Base-by-base conservation (phyloP, 2,888 invertebrate genomes). In the Bedellia somnulentella region DNA sequence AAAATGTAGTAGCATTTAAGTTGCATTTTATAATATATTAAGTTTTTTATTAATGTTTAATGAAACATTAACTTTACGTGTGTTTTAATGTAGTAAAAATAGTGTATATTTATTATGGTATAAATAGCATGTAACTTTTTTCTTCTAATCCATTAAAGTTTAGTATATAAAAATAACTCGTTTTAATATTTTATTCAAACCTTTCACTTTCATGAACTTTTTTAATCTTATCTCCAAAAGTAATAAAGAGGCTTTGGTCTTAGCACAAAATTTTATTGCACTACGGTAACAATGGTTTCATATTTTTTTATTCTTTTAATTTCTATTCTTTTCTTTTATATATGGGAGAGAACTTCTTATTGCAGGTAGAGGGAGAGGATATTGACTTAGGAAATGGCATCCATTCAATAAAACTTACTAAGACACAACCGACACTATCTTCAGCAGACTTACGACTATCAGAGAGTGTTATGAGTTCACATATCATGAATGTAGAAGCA, bases 301-400 rank as follows among this genome's bases (percentile, higher is more conserved):
- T 15, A 33, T 34, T 24, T 17, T 14, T 32, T 33, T 13, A 16
- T 17, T 15, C 13, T 22, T 21, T 29, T 12, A 24, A 33, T 42
- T 43, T 44, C 47, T 46, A 41, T 37, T 38, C 42, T 41, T 37
- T 46, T 38, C 52, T 45, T 47, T 54, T 52, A 6, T 59, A 62
- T 64, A 76, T 66, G 76, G 76, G 75, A 70, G 67, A 76, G 76
- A 68, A 62, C 63, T 66, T 77, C 71, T 75, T 58, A 66, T 78
- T 78, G 70, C 77, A 78, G 77, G 75, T 71, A 62, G 63, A 64
- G 64, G 76, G 66, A 57, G 76, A 77, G 64, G 76, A 77, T 52
- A 61, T 63, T 54, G 58, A 68, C 55, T 64, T 76, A 71, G 75
- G 75, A 60, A 62, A 71, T 49, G 68, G 63, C 53, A 51, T 68